Base-by-base conservation (phyloP, 2,113 vertebrate genomes). In the Melanocharis versteri region DNA sequence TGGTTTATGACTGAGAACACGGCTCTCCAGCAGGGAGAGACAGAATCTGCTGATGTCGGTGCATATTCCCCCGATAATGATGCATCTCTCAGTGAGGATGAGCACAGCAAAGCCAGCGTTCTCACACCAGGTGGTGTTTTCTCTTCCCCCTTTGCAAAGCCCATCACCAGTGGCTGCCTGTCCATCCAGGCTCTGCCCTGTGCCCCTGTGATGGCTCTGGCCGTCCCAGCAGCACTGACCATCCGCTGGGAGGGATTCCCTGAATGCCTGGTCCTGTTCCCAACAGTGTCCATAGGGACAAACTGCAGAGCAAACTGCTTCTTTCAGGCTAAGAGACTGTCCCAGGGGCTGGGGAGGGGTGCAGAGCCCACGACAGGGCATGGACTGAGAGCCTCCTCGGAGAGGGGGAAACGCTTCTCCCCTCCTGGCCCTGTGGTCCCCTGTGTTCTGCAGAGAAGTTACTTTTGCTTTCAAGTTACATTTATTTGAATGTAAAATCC, bases 401-500 rank as follows among this genome's bases (percentile, higher is more conserved):
- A 50, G 17, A 53, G 30, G 15, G 24, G 27, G 10, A 24, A 73
- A 1, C 1, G 15, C 44, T 18, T 30, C 53, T n/a, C 31, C 60
- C 8, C 4, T 2, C 35, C 33, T 57, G 16, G 66, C 30, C 20
- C 71, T 30, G 1, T 0, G 7, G 1, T 72, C 85, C 61, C 80
- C 44, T 4, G 30, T 7, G 84, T 2, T 47, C 87, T 50, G 54
- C 62, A 51, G 66, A 37, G 76, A 65, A 73, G 47, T 70, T 51
- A 30, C 44, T 33, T 81, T 75, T 96, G 70, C 73, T 90, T 90
- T 87, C 30, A 71, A 69, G 90, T 90, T 96, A 53, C 87, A 4
- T 93, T 97, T 97, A 94, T 95, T 97, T 83, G 87, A 96, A 94
- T 89, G 84, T 57, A 83, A 96, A 96, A 96, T 80, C 90, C 91